Evolutionary conservation across 2,797 vertebrate species (phyloP).

Genomic region (Tapera naevia): DNA sequence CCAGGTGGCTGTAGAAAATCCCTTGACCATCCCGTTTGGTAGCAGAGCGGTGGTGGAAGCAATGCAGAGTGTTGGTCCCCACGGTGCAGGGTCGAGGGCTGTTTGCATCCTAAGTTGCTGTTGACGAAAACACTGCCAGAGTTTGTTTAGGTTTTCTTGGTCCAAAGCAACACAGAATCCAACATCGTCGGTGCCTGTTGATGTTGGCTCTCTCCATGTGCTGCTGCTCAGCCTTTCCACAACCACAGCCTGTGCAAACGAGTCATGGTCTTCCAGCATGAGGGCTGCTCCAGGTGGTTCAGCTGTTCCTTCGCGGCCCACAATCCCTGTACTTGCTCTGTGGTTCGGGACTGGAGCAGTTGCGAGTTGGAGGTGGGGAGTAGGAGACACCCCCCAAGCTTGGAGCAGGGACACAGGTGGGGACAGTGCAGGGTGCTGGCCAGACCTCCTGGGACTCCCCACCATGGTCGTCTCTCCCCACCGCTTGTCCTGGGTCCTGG

Average conservation of each 20-base stretch:
- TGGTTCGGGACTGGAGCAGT: not conserved
- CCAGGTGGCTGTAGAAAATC: not conserved
- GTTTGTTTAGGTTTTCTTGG: not conserved
- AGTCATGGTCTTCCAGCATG: not conserved
- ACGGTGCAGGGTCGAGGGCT: fast-evolving
- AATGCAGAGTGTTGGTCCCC: not conserved
- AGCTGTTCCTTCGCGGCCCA: not conserved
- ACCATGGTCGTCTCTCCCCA: fast-evolving
- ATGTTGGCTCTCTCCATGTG: fast-evolving
- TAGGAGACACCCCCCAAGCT: fast-evolving
- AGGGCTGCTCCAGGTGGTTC: not conserved
- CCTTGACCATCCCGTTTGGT: not conserved
- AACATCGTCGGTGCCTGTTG: not conserved
- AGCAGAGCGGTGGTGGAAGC: fast-evolving
- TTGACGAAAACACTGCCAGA: not conserved
- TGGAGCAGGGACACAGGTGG: fast-evolving
- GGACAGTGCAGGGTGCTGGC: not conserved
- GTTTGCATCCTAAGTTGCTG: not conserved
- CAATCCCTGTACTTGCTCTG: not conserved
- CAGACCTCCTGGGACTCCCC: not conserved
- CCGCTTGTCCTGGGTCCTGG: not conserved
- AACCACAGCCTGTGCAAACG: not conserved
- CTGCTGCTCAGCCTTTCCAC: not conserved
- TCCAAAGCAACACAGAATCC: not conserved
- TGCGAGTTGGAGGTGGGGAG: not conserved